Conservation (phyloP, 2,888 invertebrate genomes). For the Galerucella calmariensis region DNA sequence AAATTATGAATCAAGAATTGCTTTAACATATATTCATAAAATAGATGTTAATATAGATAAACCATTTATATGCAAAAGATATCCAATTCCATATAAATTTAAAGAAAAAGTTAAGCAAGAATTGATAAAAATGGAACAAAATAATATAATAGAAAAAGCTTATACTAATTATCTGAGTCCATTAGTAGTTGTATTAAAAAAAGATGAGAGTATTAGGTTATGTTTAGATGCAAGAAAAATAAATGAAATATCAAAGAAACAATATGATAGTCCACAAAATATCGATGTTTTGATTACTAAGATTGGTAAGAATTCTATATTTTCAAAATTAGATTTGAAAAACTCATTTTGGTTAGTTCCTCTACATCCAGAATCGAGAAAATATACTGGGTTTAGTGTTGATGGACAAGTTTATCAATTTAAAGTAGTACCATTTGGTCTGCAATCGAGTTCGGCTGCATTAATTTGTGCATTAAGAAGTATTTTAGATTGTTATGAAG, state of each 20-base stretch:
- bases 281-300: conserved; percentile 2
- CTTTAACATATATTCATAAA: no score
- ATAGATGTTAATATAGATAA: no score
- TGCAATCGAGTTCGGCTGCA: background rate
- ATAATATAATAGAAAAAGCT: conserved; percentile 11
- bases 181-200: background rate
- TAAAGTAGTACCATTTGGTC: conserved; percentile 16
- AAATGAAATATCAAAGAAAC: conserved; percentile 10
- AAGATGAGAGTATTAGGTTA: conserved; percentile 4
- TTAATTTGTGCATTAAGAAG: no score
- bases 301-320: conserved; percentile 17
- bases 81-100: conserved; percentile 1
- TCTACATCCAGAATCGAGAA: background rate
- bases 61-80: no score
- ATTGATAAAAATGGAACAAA: conserved; percentile 12
- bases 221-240: conserved; percentile 21
- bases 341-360: conserved; percentile 23
- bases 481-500: no score
- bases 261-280: conserved; percentile 18
- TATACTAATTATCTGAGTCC: conserved; percentile 6
- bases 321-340: conserved; percentile 27
- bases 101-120: conserved; percentile 7
- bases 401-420: conserved; percentile 9
- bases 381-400: conserved; percentile 22
- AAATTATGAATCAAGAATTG: no score